A percentile compares a stretch with the other conserved stretches of the same genome.
Conservation (phyloP, 2,113 vertebrate genomes). For the Rafetus swinhoei region DNA sequence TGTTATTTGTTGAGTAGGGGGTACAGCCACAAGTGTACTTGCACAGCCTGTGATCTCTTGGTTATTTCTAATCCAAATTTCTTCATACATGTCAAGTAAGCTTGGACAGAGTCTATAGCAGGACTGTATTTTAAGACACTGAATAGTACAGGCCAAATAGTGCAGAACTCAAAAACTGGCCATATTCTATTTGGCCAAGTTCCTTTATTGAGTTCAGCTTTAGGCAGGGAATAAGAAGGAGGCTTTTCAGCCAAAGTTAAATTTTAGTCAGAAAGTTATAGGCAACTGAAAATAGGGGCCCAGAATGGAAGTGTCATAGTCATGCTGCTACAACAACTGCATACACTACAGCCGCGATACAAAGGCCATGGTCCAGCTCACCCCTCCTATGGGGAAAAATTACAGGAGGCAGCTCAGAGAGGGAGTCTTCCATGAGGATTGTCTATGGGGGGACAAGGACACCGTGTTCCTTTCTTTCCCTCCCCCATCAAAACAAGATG, state of each 20-base stretch:
- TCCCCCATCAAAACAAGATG: neutral
- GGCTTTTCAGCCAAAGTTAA: neutral
- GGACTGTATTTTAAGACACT: neutral
- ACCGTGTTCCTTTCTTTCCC: neutral
- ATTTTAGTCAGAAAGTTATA: neutral
- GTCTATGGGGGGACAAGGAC: neutral
- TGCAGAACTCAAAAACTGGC: neutral
- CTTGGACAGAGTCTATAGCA: neutral
- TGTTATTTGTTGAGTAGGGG: neutral
- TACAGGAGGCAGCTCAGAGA: neutral
- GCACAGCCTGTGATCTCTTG: accelerated
- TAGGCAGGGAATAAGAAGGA: neutral
- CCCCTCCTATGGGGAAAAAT: neutral
- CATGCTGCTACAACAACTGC: neutral
- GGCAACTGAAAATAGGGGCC: neutral
- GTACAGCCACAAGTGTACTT: neutral
- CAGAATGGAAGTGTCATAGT: too few relatives aligned
- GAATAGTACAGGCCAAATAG: neutral
- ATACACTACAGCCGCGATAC: neutral
- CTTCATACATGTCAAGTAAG: neutral
- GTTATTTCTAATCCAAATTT: neutral
- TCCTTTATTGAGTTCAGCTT: neutral
- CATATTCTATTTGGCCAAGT: neutral
- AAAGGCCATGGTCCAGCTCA: neutral
- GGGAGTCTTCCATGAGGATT: neutral